phyloP scores from a whole-genome alignment of 2,888 invertebrate genomes.

The Melipona bicolor region DNA sequence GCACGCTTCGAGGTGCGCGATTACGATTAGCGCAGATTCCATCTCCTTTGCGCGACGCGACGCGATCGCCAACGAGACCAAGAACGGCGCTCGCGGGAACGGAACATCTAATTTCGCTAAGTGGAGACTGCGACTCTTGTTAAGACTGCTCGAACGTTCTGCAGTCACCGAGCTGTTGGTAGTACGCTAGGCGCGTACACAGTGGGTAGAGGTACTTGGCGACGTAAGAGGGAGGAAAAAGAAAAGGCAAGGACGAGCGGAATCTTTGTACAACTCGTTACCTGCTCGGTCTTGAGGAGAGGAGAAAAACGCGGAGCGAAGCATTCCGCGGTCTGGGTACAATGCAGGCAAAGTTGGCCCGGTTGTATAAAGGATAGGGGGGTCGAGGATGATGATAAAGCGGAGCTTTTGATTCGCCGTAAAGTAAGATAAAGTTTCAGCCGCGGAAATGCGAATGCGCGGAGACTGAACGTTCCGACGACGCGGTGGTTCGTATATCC shows the following conservation, averaged over 20 bases:
- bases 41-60: slow-evolving; percentile 48
- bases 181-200: background rate
- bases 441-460: slow-evolving; percentile 47
- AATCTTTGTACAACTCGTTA: slow-evolving; percentile 25
- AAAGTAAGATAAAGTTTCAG: slow-evolving; percentile 56
- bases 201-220: background rate
- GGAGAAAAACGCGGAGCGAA: no score
- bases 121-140: slow-evolving; percentile 39
- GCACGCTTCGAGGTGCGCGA: background rate
- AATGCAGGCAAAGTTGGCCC: slow-evolving; percentile 17
- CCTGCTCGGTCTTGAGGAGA: background rate
- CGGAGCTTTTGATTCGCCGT: slow-evolving; percentile 50
- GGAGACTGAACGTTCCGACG: slow-evolving; percentile 11
- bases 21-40: slow-evolving; percentile 52
- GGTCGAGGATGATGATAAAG: slow-evolving; percentile 47
- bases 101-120: slow-evolving; percentile 58
- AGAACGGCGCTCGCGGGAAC: slow-evolving; percentile 31
- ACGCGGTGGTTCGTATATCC: slow-evolving; percentile 18
- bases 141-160: slow-evolving; percentile 29
- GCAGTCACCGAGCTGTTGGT: background rate
- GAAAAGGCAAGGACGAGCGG: background rate
- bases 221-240: background rate
- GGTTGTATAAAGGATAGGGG: slow-evolving; percentile 7
- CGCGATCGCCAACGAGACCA: slow-evolving; percentile 37
- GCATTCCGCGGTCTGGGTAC: slow-evolving; percentile 5